Evolutionary conservation across 2,797 vertebrate genomes (phyloP).

Genomic region (Tinamus major): DNA sequence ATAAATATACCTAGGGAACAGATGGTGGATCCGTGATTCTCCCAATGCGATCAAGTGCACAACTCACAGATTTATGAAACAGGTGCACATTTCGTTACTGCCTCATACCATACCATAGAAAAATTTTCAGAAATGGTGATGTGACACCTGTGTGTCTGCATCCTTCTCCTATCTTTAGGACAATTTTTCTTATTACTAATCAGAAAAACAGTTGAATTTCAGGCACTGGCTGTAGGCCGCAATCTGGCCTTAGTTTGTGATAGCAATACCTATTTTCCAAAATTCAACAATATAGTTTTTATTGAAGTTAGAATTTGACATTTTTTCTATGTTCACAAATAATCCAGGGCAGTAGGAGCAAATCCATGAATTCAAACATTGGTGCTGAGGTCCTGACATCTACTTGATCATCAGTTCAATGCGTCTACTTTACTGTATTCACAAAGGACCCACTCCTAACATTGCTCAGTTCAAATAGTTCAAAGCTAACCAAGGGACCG

Average conservation of each 20-base stretch:
- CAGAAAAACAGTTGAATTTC: not conserved
- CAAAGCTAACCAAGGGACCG: not conserved
- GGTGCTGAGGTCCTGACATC: not conserved
- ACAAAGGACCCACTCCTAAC: not conserved
- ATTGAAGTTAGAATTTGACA: not conserved
- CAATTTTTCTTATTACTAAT: not conserved
- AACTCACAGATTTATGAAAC: not conserved
- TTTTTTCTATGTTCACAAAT: not conserved
- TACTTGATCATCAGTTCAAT: not conserved
- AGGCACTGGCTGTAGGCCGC: not conserved
- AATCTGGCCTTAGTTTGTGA: not conserved
- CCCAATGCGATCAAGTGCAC: not conserved
- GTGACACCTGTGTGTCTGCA: not conserved
- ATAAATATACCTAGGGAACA: not conserved
- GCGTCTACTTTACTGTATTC: not conserved
- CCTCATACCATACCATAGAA: not conserved
- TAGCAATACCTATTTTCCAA: not conserved
- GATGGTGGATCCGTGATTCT: not conserved
- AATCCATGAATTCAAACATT: not conserved
- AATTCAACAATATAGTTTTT: not conserved
- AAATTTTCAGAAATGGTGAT: not conserved
- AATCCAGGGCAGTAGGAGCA: not conserved
- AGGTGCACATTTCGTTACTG: not conserved
- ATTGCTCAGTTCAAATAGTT: not conserved
- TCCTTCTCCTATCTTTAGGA: not conserved